Evolutionary conservation across 2,888 invertebrate species (phyloP).

Genomic region (Tipula lateralis): DNA sequence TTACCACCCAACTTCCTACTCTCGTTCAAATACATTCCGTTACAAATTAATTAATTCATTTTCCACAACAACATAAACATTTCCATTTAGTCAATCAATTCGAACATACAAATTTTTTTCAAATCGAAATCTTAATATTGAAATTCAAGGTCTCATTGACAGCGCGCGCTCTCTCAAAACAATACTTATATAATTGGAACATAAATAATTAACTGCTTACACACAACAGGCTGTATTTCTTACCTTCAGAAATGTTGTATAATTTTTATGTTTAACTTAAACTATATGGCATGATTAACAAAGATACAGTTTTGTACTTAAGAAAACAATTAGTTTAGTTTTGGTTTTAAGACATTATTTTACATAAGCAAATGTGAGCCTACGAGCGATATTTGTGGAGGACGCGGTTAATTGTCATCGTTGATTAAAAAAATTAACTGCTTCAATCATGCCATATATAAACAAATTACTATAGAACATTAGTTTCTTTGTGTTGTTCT

Average conservation of each 20-base stretch:
- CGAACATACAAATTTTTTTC: neutral
- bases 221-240: neutral
- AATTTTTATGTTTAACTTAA: neutral
- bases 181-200: neutral
- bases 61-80: neutral
- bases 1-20: neutral
- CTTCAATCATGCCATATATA: neutral
- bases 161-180: neutral
- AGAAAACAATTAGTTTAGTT: neutral
- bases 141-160: neutral
- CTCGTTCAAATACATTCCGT: neutral
- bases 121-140: neutral
- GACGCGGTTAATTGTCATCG: neutral
- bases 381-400: neutral
- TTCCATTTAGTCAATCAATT: neutral
- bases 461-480: neutral
- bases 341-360: neutral
- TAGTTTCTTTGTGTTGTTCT: neutral
- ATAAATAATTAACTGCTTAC: neutral
- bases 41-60: neutral
- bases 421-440: neutral
- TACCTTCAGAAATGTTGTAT: neutral
- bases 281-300: neutral
- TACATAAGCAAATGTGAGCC: neutral
- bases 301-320: neutral